Evolutionary conservation across 2,113 vertebrate genomes (phyloP).

Genomic region (Sinocyclocheilus anophthalmus): DNA sequence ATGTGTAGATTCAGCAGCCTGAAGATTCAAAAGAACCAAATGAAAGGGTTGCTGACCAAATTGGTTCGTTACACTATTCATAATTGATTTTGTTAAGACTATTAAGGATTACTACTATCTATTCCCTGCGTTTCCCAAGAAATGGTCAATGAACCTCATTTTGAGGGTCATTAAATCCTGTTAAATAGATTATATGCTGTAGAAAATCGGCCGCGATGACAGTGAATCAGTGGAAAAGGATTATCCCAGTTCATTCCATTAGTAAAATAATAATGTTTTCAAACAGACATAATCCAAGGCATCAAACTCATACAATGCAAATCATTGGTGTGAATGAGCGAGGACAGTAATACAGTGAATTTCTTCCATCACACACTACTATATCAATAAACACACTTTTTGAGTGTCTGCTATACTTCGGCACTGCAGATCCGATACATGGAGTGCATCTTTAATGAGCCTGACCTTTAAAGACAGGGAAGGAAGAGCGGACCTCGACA

Average conservation of each 20-base stretch:
- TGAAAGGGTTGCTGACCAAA: neutral
- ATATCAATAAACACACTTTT: slow-evolving; percentile 31
- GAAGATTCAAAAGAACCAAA: neutral
- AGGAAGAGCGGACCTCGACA: slow-evolving; percentile 43
- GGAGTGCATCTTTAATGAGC: slow-evolving; percentile 62
- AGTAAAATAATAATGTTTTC: slow-evolving; percentile 39
- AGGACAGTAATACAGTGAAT: neutral
- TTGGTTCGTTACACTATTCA: neutral
- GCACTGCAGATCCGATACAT: slow-evolving; percentile 38
- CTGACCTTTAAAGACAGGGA: slow-evolving; percentile 65
- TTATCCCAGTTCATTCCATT: slow-evolving; percentile 39
- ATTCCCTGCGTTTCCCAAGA: neutral
- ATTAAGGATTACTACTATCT: slow-evolving; percentile 9
- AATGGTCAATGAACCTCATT: slow-evolving; percentile 25
- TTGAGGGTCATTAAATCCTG: slow-evolving; percentile 23
- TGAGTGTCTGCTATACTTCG: slow-evolving; percentile 6
- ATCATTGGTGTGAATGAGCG: slow-evolving; percentile 23
- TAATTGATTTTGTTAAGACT: neutral
- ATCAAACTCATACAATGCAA: slow-evolving; percentile 11
- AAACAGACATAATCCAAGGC: slow-evolving; percentile 27
- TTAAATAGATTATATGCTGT: slow-evolving; percentile 21
- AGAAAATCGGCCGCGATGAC: neutral
- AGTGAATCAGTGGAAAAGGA: slow-evolving; percentile 31
- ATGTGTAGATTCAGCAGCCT: neutral
- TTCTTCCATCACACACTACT: neutral